Evolutionary conservation across 2,113 vertebrate species (phyloP).

Genomic region (Merops nubicus): DNA sequence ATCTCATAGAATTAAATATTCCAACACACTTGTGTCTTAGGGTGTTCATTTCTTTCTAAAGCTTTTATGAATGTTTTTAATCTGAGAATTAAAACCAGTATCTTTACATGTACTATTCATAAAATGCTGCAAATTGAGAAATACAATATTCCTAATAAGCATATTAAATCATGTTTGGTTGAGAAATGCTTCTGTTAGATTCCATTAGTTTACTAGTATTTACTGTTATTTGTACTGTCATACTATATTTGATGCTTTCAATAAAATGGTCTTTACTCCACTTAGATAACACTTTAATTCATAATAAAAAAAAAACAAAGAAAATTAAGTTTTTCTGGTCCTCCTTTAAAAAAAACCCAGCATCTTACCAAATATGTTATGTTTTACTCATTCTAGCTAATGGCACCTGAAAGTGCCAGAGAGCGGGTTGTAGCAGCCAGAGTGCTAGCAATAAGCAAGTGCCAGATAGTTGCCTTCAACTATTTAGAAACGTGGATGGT

Average conservation of each 20-base stretch:
- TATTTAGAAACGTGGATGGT: background rate
- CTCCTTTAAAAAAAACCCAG: background rate
- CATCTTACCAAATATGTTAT: background rate
- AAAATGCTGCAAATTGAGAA: background rate
- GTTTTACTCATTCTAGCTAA: background rate
- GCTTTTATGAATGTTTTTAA: background rate
- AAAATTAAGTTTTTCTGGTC: background rate
- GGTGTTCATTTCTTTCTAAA: background rate
- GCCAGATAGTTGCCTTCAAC: background rate
- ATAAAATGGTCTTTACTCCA: background rate
- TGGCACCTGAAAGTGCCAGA: background rate
- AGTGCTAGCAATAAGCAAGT: background rate
- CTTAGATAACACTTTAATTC: background rate
- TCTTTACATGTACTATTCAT: background rate
- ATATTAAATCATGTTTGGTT: background rate
- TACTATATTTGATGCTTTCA: background rate
- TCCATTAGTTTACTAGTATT: background rate
- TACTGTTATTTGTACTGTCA: background rate
- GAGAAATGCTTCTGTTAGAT: conserved; percentile 1
- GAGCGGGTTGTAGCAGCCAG: background rate
- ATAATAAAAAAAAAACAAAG: background rate
- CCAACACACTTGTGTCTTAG: background rate
- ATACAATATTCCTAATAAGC: background rate
- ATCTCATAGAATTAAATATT: background rate
- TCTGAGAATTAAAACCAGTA: background rate